A percentile compares a stretch with the other conserved stretches of the same genome.
Evolutionary conservation across 2,113 vertebrate species (phyloP).

Genomic region (Azemiops feae): DNA sequence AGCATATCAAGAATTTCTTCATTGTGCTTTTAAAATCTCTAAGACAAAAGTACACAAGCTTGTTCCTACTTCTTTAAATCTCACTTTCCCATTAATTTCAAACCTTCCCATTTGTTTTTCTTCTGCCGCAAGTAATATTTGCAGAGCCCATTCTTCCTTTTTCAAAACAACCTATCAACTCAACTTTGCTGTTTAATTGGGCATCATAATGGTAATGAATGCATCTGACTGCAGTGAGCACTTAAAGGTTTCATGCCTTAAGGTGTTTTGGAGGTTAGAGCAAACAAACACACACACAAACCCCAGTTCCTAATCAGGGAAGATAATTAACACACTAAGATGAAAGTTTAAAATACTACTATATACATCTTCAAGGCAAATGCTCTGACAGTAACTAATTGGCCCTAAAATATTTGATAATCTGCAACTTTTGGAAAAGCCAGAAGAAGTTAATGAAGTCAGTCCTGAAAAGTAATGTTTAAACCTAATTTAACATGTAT

Average conservation of each 20-base stretch:
- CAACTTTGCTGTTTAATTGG: conserved; percentile 19
- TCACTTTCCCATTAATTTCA: neutral
- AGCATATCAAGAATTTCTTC: neutral
- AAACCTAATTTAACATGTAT: neutral
- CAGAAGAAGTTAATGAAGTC: neutral
- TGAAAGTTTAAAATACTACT: conserved; percentile 18
- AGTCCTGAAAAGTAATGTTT: neutral
- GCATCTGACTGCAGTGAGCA: conserved; percentile 31
- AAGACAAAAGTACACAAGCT: neutral
- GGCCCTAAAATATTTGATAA: neutral
- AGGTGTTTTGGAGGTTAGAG: conserved; percentile 24
- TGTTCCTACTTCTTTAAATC: no score
- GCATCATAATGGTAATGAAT: conserved; percentile 43
- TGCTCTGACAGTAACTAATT: conserved; percentile 25
- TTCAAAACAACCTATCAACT: conserved; percentile 26
- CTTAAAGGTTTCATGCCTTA: conserved; percentile 8
- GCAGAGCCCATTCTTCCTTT: neutral
- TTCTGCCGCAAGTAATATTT: neutral
- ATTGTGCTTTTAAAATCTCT: neutral
- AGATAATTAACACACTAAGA: conserved; percentile 52
- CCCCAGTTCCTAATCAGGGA: conserved; percentile 1
- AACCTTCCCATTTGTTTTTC: neutral
- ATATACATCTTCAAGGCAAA: conserved; percentile 24
- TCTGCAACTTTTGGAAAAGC: neutral
- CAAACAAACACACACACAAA: conserved; percentile 5